Percentiles rank a stretch among this genome's conserved stretches.
Conservation (phyloP, 2,113 vertebrate species). For the Carassius gibelio region DNA sequence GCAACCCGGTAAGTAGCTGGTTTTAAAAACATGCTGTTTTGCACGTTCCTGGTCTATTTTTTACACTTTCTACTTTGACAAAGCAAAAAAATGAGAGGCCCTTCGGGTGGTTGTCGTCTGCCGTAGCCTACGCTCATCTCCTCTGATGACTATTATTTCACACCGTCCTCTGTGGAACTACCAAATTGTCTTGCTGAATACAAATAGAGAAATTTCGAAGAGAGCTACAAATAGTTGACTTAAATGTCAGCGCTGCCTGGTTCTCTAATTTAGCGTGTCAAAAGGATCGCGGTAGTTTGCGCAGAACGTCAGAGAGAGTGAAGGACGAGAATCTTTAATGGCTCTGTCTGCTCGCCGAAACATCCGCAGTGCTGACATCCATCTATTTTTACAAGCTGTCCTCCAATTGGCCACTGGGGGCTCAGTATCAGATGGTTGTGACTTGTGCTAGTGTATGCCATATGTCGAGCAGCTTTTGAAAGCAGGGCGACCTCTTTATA, state of each 20-base stretch:
- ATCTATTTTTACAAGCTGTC: conserved; percentile 54
- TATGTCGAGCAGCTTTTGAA: conserved; percentile 62
- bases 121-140: conserved; percentile 38
- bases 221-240: conserved; percentile 39
- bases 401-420: conserved; percentile 65
- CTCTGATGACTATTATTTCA: conserved; percentile 45
- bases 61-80: not conserved
- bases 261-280: conserved; percentile 42
- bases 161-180: conserved; percentile 26
- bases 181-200: conserved; percentile 40
- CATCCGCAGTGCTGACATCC: conserved; percentile 41
- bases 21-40: not conserved
- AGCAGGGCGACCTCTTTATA: conserved; percentile 58
- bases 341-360: conserved; percentile 58
- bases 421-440: conserved; percentile 56
- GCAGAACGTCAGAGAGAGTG: conserved; percentile 46
- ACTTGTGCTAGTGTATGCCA: conserved; percentile 66
- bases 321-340: conserved; percentile 67
- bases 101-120: conserved; percentile 33
- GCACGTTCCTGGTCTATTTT: not conserved
- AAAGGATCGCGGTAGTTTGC: not conserved
- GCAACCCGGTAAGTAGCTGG: not conserved
- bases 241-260: conserved; percentile 8
- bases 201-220: conserved; percentile 40
- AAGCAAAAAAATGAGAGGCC: conserved; percentile 35